Base-by-base conservation (phyloP, 92 coral and sea anemone species). In the Actinostola sp. region DNA sequence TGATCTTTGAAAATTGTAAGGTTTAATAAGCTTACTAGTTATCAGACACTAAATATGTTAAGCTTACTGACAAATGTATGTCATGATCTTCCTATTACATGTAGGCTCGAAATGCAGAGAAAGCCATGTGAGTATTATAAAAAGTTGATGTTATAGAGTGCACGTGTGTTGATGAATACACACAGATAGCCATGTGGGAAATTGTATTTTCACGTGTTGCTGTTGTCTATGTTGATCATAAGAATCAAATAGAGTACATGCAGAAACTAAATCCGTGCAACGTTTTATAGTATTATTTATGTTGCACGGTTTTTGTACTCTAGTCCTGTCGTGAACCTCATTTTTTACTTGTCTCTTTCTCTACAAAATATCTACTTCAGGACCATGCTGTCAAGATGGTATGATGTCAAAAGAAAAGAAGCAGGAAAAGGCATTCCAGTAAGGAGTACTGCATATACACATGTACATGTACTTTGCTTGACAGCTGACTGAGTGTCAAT, bases 41-140 rank as follows among this genome's bases (percentile, higher is more conserved):
- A n/a, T n/a, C n/a, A n/a, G n/a, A n/a, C n/a, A n/a, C 56, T 49
- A 8, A 5, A 49, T 8, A 8, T 49, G 28, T 10, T 6, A 9
- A 28, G 20, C 15, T 25, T 25, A 20, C 7, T 14, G 45, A 7
- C 14, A 7, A 7, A 46, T 46, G 3, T 46, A 13, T 46, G 53
- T n/a, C 53, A 13, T n/a, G 69, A 34, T 71, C 32, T 59, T 4
- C 55, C 49, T 32, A n/a, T n/a, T n/a, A n/a, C n/a, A n/a, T n/a
- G n/a, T 64, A 93, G 98, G 98, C 98, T 73, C 85, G 98, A 79
- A 93, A 93, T 87, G 98, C 98, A 23, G 98, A 93, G 79, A 93
- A 93, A 41, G 98, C 98, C 10, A 93, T 93, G 98, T 93, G 82
- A 93, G 98, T 91, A 57, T 2, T 21, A 34, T 26, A 55, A 39